Conservation (phyloP, 2,113 vertebrate genomes). For the Ictalurus punctatus region DNA sequence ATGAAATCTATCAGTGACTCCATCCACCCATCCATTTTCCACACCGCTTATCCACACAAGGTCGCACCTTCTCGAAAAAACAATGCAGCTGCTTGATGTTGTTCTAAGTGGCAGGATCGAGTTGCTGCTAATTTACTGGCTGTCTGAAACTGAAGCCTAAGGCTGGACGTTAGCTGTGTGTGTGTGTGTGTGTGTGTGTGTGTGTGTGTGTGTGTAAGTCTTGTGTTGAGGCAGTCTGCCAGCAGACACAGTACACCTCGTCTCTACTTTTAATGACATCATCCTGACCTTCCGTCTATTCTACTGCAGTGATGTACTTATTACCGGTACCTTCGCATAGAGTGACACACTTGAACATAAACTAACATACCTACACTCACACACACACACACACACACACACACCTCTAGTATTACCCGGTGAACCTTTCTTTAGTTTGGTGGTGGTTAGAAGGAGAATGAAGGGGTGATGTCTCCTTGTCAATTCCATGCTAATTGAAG, state of each 20-base stretch:
- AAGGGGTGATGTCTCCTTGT: conserved; percentile 25
- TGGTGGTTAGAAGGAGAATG: neutral
- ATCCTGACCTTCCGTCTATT: conserved; percentile 7
- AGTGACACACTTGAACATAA: neutral
- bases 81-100: conserved; percentile 1
- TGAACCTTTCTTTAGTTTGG: neutral
- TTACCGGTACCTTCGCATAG: neutral
- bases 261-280: neutral
- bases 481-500: conserved; percentile 45
- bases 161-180: conserved; percentile 19
- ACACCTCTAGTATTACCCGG: neutral
- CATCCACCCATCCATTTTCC: too few species aligned
- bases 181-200: conserved; percentile 14
- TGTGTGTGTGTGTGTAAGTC: conserved; percentile 1
- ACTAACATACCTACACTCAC: neutral
- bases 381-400: neutral
- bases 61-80: neutral
- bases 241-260: neutral
- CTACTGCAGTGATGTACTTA: neutral
- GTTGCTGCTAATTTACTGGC: conserved; percentile 31
- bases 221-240: conserved; percentile 23
- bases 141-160: conserved; percentile 22
- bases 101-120: conserved; percentile 25
- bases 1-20: neutral
- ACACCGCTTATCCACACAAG: too few species aligned